Base-by-base conservation (phyloP, 2,113 vertebrate genomes). In the Rafetus swinhoei region DNA sequence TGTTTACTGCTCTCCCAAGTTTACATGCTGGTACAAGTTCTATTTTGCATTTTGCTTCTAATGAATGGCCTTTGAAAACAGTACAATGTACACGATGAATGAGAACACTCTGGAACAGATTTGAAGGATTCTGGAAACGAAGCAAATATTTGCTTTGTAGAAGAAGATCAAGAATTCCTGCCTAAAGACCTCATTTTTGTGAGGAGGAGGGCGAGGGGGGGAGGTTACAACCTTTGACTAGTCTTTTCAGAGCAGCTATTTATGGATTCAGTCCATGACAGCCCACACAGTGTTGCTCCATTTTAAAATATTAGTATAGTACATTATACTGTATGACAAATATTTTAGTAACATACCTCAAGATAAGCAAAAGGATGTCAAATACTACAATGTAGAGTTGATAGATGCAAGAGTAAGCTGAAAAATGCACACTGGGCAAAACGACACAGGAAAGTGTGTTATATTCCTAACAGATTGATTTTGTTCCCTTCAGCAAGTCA, bases 1-100 rank as follows among this genome's bases (percentile, higher is more conserved):
- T 56, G 25, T 72, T 94, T 90, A 92, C 60, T n/a, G 56, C 56
- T 89, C 85, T 93, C 60, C 60, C 80, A 52, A 82, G 88, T 29
- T 92, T 59, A 90, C 85, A 82, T 79, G 89, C 55, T 65, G 1
- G 19, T 81, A 35, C 94, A 94, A 91, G 86, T 27, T 55, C 82
- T 80, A n/a, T 16, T 93, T 86, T 82, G 52, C 29, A 80, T 96
- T 86, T 87, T 62, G 9, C 56, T 93, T 13, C 72, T 90, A 19
- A 3, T 45, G n/a, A 94, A 62, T 3, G 16, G 72, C 57, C 54
- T 92, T 90, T 45, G 32, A 82, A 94, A 95, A 92, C 55, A 87
- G 9, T 29, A 90, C 83, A 93, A 79, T 22, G 81, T 81, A 50
- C 27, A 74, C 8, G 53, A 69, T 9, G 5, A 90, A 92, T 4